Percentiles rank a stretch among this genome's conserved stretches.
phyloP scores from a whole-genome alignment of 1,140 invertebrate species.

The Bombus balteatus region DNA sequence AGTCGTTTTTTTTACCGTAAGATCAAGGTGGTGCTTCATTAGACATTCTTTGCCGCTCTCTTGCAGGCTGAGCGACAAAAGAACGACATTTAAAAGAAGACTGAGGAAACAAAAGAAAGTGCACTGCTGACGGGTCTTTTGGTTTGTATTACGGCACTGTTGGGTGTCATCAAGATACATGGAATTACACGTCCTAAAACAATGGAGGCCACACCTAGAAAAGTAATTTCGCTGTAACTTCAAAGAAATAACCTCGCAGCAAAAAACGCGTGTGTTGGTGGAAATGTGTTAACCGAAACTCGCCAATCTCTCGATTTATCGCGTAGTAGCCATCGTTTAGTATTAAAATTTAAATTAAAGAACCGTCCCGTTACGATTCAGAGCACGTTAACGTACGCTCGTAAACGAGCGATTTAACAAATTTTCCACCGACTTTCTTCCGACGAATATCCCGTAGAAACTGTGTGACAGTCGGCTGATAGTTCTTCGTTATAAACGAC shows the following conservation, averaged over 20 bases:
- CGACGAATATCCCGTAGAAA: neutral
- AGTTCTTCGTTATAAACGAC: neutral
- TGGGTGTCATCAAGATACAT: slow-evolving; percentile 48
- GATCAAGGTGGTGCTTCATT: slow-evolving; percentile 54
- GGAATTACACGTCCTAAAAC: slow-evolving; percentile 48
- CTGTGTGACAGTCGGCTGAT: neutral
- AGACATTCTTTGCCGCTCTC: slow-evolving; percentile 23
- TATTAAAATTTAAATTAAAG: neutral
- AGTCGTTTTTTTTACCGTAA: slow-evolving; percentile 41
- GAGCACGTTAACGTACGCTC: neutral
- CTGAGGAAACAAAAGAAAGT: slow-evolving; percentile 31
- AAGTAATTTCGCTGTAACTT: slow-evolving; percentile 45
- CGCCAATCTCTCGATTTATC: neutral
- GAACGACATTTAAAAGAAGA: slow-evolving; percentile 50
- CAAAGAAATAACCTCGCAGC: slow-evolving; percentile 25
- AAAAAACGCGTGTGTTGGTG: neutral
- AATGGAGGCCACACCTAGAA: slow-evolving; percentile 14
- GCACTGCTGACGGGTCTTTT: slow-evolving; percentile 31
- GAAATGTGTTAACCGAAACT: neutral
- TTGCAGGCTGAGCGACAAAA: slow-evolving; percentile 12
- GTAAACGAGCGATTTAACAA: neutral
- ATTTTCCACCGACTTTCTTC: neutral
- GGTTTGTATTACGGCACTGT: slow-evolving; percentile 44
- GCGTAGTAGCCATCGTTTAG: neutral
- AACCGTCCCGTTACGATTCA: neutral